phyloP scores from a whole-genome alignment of 2,888 invertebrate genomes.

The Erebia epiphron region DNA sequence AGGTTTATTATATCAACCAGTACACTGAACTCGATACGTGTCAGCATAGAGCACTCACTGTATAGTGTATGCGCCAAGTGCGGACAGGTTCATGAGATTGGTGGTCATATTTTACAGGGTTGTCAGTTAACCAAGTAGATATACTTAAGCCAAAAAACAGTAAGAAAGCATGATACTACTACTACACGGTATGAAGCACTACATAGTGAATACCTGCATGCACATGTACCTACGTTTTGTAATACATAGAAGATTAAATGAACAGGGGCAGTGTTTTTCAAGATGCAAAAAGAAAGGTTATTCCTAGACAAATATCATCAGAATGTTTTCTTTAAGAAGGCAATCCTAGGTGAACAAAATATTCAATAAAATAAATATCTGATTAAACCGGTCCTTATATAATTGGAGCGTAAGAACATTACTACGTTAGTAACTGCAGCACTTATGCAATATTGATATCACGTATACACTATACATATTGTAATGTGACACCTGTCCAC shows the following conservation, averaged over 20 bases:
- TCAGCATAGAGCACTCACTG: slow-evolving; percentile 33
- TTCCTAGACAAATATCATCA: neutral
- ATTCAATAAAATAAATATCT: slow-evolving; percentile 37
- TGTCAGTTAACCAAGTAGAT: neutral
- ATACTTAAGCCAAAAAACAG: too few species aligned
- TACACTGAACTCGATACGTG: slow-evolving; percentile 31
- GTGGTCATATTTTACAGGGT: slow-evolving; percentile 25
- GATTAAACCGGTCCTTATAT: slow-evolving; percentile 61
- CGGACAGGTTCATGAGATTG: slow-evolving; percentile 34
- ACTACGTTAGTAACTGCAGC: slow-evolving; percentile 50
- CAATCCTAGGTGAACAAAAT: slow-evolving; percentile 25
- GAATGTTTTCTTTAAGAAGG: neutral
- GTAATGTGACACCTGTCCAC: slow-evolving; percentile 63
- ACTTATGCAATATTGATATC: slow-evolving; percentile 58
- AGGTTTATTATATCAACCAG: slow-evolving; percentile 33
- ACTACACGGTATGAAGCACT: too few species aligned
- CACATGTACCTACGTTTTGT: too few species aligned
- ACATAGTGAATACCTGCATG: too few species aligned
- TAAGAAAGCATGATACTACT: too few species aligned
- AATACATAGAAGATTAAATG: too few species aligned
- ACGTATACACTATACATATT: slow-evolving; percentile 49
- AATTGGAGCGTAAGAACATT: slow-evolving; percentile 75
- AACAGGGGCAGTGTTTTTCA: too few species aligned
- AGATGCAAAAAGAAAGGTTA: too few species aligned
- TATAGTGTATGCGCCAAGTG: slow-evolving; percentile 27